Base-by-base conservation (phyloP, 1,140 invertebrate genomes). In the Drosophila watanabei region DNA sequence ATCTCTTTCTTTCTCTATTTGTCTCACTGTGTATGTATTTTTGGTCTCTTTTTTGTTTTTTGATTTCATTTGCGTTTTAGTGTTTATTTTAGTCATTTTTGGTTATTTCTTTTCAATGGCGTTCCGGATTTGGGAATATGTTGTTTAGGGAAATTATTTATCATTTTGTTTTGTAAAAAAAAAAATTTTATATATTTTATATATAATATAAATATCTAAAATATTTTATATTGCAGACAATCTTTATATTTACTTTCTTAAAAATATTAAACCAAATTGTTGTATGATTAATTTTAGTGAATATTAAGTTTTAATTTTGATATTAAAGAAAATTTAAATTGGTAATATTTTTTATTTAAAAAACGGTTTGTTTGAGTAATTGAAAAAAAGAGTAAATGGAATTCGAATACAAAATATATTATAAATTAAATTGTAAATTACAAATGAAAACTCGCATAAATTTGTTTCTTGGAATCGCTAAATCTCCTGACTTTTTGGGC, bases 51-150 rank as follows among this genome's bases (percentile, higher is more conserved):
- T 54, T 56, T 39, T 14, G 43, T 14, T 60, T 45, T 45, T 49
- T 45, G 30, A 35, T 78, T 78, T 70, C 39, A 62, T 69, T 77
- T 70, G 64, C 28, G 45, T 62, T 48, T 71, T 61, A 48, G 11
- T 18, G 48, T 39, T 33, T 49, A 58, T 65, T 59, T 52, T 46
- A 32, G 52, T 11, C 35, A 70, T 71, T 41, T 41, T 72, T 5
- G 20, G 28, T n/a, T 35, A 59, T 59, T 72, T 51, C 6, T 37
- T 28, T 72, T 24, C 2, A 2, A 51, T 14, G n/a, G 28, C 35
- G 32, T 73, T 73, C 33, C 30, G 2, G 33, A 14, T 4, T 16
- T 24, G 7, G 11, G 9, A 39, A 35, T 11, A 4, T 10, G 3
- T 35, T 35, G 11, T 35, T 11, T 2, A 11, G 33, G 10, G 33